Base-by-base conservation (phyloP, 2,113 vertebrate genomes). In the Clupea harengus region DNA sequence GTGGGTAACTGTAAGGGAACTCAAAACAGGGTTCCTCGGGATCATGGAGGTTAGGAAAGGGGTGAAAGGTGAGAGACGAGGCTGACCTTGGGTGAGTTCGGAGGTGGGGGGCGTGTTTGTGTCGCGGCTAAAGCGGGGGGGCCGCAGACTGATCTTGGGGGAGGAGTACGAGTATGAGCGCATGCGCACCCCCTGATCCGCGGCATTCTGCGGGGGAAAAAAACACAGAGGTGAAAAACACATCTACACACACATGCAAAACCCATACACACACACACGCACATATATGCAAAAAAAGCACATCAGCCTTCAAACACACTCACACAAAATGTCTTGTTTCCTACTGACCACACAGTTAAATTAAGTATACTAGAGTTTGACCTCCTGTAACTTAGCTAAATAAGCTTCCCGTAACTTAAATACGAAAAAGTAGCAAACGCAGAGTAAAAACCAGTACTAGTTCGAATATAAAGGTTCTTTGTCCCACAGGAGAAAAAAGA, bases 131-230 rank as follows among this genome's bases (percentile, higher is more conserved):
- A 95, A 88, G 6, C 91, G 91, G 44, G 94, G 81, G 64, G 95
- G 95, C 89, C 94, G 94, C 52, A 96, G 88, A 54, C 93, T 94
- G 89, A 96, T 92, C 94, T 98, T 99, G 32, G 97, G 93, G 0
- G 97, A 96, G 0, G 98, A 98, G 92, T 96, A 98, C 78, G 98
- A 99, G 87, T 99, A 99, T 1, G 98, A 99, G 54, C 98, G 97
- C 4, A 97, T 96, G 28, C 98, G 96, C 83, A 96, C 86, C 6
- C 96, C 97, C 82, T 93, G 93, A 7, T 94, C 89, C 39, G 90
- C 54, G 6, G 86, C 85, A 25, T 96, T 96, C 97, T 99, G 80
- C 8, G 60, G 89, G 85, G 17, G 6, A 2, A 39, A 2, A 39
- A 39, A 39, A 2, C 39, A 39, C 39, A 39, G 39, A 39, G 39